Conservation (phyloP, 2,113 vertebrate species). For the Megaceryle maxima region DNA sequence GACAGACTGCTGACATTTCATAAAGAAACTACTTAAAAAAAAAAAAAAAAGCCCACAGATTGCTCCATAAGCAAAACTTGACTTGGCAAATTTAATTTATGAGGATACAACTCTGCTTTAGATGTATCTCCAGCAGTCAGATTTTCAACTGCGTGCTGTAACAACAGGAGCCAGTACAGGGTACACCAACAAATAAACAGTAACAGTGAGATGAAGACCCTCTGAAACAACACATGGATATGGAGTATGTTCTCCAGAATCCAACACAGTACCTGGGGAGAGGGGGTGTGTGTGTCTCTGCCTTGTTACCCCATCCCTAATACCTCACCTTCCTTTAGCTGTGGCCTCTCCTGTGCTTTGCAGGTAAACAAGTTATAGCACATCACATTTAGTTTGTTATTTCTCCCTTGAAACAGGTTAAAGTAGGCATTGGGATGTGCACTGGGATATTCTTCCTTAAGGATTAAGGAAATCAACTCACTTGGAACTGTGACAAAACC, state of each 20-base stretch:
- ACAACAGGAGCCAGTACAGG: background rate
- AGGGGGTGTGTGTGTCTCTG: background rate
- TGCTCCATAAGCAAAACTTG: background rate
- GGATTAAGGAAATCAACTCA: background rate
- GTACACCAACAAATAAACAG: background rate
- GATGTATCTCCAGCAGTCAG: background rate
- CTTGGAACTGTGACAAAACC: background rate
- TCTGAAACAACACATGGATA: background rate
- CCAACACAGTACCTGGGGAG: background rate
- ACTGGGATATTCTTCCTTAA: constrained; percentile 47
- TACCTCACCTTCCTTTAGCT: background rate
- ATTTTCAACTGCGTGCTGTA: background rate
- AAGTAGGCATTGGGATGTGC: constrained; percentile 15
- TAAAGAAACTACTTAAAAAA: background rate
- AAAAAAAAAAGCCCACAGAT: background rate
- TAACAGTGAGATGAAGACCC: background rate
- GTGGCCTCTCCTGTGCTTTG: background rate
- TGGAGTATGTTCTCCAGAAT: background rate
- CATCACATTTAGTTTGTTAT: constrained; percentile 50
- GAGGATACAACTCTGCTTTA: background rate
- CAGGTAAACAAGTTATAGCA: background rate
- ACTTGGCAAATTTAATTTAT: background rate
- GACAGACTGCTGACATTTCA: background rate
- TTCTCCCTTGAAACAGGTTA: constrained; percentile 16
- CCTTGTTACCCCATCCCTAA: background rate